A percentile compares a stretch with the other conserved stretches of the same genome.
phyloP scores from a whole-genome alignment of 1,140 invertebrate genomes.

The Pogonognathellus flavescens region DNA sequence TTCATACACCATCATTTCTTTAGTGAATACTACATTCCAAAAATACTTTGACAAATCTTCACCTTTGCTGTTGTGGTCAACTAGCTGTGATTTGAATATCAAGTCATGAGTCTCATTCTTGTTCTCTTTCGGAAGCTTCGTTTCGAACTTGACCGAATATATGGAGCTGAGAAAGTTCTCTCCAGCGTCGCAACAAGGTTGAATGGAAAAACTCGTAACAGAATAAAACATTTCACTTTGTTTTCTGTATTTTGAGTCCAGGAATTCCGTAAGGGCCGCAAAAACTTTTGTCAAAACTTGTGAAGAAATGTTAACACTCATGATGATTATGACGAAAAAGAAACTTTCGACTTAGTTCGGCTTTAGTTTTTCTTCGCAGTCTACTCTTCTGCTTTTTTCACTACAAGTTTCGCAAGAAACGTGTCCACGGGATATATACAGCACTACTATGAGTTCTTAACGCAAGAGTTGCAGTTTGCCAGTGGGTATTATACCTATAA shows the following conservation, averaged over 20 bases:
- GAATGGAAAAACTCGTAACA: slow-evolving; percentile 50
- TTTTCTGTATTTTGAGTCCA: slow-evolving; percentile 50
- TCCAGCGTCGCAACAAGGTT: slow-evolving; percentile 35
- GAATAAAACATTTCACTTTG: slow-evolving; percentile 26
- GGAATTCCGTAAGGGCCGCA: slow-evolving; percentile 27
- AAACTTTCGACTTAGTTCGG: slow-evolving; percentile 48
- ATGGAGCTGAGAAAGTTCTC: slow-evolving; percentile 61
- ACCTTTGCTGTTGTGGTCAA: slow-evolving; percentile 3
- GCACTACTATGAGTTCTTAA: background rate
- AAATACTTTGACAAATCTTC: slow-evolving; percentile 50
- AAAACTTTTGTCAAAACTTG: slow-evolving; percentile 54
- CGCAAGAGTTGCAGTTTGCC: background rate
- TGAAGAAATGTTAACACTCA: slow-evolving; percentile 42
- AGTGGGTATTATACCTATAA: background rate
- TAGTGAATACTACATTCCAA: slow-evolving; percentile 57
- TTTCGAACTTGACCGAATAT: slow-evolving; percentile 40
- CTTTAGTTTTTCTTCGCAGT: slow-evolving; percentile 25
- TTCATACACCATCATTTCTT: slow-evolving; percentile 57
- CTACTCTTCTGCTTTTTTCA: slow-evolving; percentile 1
- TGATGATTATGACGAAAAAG: slow-evolving; percentile 46
- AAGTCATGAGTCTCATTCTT: slow-evolving; percentile 41
- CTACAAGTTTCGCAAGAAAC: slow-evolving; percentile 14
- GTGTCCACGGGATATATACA: slow-evolving; percentile 30
- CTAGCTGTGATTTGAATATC: slow-evolving; percentile 60
- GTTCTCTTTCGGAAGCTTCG: slow-evolving; percentile 12